Evolutionary conservation across 2,113 vertebrate genomes (phyloP).

Genomic region (Perca flavescens): DNA sequence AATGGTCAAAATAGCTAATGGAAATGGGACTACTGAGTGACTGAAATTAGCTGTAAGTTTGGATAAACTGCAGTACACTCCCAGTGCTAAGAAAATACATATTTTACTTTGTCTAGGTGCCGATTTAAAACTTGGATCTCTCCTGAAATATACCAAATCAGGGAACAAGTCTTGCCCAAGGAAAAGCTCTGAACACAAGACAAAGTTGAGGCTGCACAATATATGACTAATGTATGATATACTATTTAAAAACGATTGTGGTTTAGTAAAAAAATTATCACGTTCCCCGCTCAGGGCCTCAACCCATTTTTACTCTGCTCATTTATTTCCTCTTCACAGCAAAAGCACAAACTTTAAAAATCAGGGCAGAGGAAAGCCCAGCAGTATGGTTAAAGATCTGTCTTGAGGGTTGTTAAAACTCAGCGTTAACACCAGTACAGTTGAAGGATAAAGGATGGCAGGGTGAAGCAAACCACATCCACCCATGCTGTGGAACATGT

Average conservation of each 20-base stretch:
- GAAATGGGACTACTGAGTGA: conserved; percentile 31
- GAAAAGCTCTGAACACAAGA: conserved; percentile 21
- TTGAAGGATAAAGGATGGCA: conserved; percentile 58
- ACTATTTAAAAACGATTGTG: conserved; percentile 50
- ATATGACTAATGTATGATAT: conserved; percentile 28
- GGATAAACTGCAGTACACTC: background rate
- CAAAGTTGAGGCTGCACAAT: conserved; percentile 39
- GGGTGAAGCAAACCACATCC: conserved; percentile 49
- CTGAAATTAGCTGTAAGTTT: conserved; percentile 3
- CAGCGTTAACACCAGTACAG: conserved; percentile 42
- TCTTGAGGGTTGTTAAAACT: conserved; percentile 47
- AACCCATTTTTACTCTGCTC: conserved; percentile 51
- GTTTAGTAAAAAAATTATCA: conserved; percentile 43
- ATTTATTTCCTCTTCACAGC: conserved; percentile 52
- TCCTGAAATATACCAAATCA: conserved; percentile 24
- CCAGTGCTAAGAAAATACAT: conserved; percentile 15
- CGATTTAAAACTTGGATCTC: conserved; percentile 34
- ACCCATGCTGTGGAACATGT: conserved; percentile 36
- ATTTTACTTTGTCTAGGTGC: background rate
- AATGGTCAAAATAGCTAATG: conserved; percentile 26
- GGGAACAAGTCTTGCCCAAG: conserved; percentile 3
- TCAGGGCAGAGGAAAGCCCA: conserved; percentile 36
- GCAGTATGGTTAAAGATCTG: conserved; percentile 50
- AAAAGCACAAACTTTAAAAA: conserved; percentile 45
- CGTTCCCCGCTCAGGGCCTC: conserved; percentile 49